These are phyloP conservation scores for Steinernema khuongi DNA, from an alignment of 1,140 invertebrate genomes.

Conservation along the genomic window DNA sequence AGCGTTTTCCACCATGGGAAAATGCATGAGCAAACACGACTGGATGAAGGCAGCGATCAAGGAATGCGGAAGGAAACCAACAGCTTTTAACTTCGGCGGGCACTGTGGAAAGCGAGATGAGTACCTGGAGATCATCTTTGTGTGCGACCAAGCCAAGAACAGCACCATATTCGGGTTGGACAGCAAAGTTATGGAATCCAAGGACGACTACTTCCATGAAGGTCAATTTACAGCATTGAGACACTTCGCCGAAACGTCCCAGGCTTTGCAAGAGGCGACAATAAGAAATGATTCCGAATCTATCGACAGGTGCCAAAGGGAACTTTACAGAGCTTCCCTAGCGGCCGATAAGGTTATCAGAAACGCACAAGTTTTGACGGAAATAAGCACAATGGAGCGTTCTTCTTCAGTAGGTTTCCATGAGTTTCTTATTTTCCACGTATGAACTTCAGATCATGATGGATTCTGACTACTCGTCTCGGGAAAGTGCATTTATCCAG, in stretches of 20 bases:
- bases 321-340: not conserved
- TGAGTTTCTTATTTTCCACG: too few relatives aligned
- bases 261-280: not conserved
- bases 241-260: not conserved
- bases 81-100: not conserved
- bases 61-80: not conserved
- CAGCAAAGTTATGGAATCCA: not conserved
- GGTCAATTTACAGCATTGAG: not conserved
- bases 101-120: not conserved
- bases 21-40: not conserved
- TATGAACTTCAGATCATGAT: too few relatives aligned
- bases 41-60: not conserved
- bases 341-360: not conserved
- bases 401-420: too few relatives aligned
- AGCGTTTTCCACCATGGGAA: not conserved
- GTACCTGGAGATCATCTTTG: not conserved
- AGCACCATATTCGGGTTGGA: not conserved
- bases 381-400: too few relatives aligned
- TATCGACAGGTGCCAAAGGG: not conserved
- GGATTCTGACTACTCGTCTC: too few relatives aligned
- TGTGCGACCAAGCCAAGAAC: not conserved
- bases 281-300: too few relatives aligned
- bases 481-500: too few relatives aligned
- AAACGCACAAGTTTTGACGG: too few relatives aligned
- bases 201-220: not conserved